These are phyloP conservation scores for Carterocephalus palaemon DNA, from an alignment of 2,888 invertebrate genomes.

Conservation along the genomic window DNA sequence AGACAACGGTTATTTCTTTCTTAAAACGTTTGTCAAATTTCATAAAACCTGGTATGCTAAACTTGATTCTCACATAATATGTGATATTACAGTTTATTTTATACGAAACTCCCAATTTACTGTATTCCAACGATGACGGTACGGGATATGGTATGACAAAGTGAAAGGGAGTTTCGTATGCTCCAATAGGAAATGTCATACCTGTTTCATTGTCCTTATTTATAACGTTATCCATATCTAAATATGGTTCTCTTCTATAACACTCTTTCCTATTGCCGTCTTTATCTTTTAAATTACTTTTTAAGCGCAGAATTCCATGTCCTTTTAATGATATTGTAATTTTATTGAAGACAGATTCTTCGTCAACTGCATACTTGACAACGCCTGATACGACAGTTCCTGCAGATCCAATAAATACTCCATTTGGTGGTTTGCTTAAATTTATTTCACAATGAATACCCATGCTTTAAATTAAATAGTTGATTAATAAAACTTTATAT, in stretches of 20 bases:
- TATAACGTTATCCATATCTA: conserved; percentile 26
- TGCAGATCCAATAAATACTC: conserved; percentile 27
- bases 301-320: conserved; percentile 17
- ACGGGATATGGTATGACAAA: conserved; percentile 34
- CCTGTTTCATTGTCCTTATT: conserved; percentile 14
- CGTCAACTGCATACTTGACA: conserved; percentile 33
- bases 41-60: conserved; percentile 34
- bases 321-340: conserved; percentile 35
- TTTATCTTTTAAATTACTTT: conserved; percentile 13
- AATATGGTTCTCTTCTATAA: conserved; percentile 28
- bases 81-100: conserved; percentile 30
- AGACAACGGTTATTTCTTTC: conserved; percentile 34
- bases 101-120: conserved; percentile 2
- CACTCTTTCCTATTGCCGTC: conserved; percentile 11
- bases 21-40: conserved; percentile 32
- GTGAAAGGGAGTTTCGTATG: conserved; percentile 31
- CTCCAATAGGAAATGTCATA: conserved; percentile 18
- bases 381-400: conserved; percentile 32
- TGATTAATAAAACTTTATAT: background rate
- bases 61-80: conserved; percentile 36
- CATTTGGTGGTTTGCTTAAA: conserved; percentile 27
- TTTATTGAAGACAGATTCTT: conserved; percentile 29
- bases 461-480: conserved; percentile 26
- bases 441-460: conserved; percentile 36
- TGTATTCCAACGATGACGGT: conserved; percentile 30